These are phyloP conservation scores for Lagodon rhomboides DNA, from an alignment of 2,797 vertebrate genomes.

Conservation along the genomic window DNA sequence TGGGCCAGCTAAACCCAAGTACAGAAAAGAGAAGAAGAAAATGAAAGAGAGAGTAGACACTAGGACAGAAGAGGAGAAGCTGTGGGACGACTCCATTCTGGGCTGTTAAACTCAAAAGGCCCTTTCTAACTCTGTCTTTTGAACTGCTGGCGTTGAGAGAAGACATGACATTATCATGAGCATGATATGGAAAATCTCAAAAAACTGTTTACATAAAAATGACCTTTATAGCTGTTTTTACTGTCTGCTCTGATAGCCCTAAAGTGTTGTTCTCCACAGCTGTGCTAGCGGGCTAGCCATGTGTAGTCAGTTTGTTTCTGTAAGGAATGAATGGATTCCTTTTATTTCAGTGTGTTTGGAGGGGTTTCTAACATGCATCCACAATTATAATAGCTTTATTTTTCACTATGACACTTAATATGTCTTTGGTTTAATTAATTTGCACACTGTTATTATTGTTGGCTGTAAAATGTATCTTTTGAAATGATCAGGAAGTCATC, in stretches of 20 bases:
- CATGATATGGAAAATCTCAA: neutral
- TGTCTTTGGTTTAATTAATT: conserved; percentile 4
- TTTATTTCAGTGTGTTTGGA: conserved; percentile 12
- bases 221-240: conserved; percentile 21
- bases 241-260: conserved; percentile 6
- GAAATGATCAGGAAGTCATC: conserved; percentile 4
- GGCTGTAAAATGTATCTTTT: conserved; percentile 14
- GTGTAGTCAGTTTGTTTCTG: conserved; percentile 23
- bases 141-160: conserved; percentile 8
- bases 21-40: conserved; percentile 87
- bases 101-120: conserved; percentile 76
- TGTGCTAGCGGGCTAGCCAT: conserved; percentile 66
- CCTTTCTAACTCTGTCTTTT: neutral
- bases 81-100: conserved; percentile 92
- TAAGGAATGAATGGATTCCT: conserved; percentile 2
- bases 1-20: conserved; percentile 78
- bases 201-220: neutral
- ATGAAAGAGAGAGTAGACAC: conserved; percentile 74
- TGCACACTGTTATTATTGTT: conserved; percentile 25
- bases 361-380: neutral
- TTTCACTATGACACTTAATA: conserved; percentile 32
- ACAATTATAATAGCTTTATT: conserved; percentile 30
- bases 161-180: conserved; percentile 5
- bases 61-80: conserved; percentile 91
- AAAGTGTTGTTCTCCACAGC: conserved; percentile 9